phyloP scores from a whole-genome alignment of 2,888 invertebrate species.

The Punctoribates punctum region DNA sequence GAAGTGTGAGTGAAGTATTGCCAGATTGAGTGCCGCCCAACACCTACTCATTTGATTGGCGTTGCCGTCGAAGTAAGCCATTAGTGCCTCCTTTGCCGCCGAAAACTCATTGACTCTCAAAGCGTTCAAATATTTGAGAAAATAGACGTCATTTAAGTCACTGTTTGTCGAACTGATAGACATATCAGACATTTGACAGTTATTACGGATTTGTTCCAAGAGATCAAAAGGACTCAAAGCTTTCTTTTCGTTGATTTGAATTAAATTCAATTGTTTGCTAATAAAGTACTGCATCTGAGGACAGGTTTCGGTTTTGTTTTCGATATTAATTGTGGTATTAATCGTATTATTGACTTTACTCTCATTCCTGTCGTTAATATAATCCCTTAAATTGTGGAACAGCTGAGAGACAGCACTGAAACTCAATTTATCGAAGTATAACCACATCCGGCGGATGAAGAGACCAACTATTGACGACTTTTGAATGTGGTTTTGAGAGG shows the following conservation, averaged over 20 bases:
- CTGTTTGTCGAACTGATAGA: not conserved
- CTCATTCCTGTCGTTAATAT: not conserved
- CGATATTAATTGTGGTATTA: not conserved
- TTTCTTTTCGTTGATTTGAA: slow-evolving; percentile 42
- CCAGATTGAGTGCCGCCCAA: slow-evolving; percentile 44
- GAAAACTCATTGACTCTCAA: slow-evolving; percentile 43
- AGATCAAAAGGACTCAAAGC: slow-evolving; percentile 37
- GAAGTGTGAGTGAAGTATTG: slow-evolving; percentile 43
- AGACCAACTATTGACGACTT: slow-evolving; percentile 37
- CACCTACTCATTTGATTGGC: slow-evolving; percentile 33
- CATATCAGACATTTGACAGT: slow-evolving; percentile 8
- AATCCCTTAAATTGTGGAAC: slow-evolving; percentile 29
- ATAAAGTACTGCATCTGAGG: slow-evolving; percentile 39
- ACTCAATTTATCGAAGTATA: slow-evolving; percentile 41
- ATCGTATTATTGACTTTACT: not conserved
- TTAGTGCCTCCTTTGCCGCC: slow-evolving; percentile 38
- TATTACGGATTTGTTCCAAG: not conserved
- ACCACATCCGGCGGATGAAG: slow-evolving; percentile 35
- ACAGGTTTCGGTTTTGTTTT: not conserved
- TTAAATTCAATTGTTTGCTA: slow-evolving; percentile 38
- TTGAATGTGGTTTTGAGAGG: slow-evolving; percentile 16
- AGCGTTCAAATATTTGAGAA: slow-evolving; percentile 43
- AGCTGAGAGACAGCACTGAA: slow-evolving; percentile 23
- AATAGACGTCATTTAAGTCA: slow-evolving; percentile 41
- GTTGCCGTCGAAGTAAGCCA: slow-evolving; percentile 44